Conservation (phyloP, 2,797 vertebrate genomes). For the Chrysocyon brachyurus region DNA sequence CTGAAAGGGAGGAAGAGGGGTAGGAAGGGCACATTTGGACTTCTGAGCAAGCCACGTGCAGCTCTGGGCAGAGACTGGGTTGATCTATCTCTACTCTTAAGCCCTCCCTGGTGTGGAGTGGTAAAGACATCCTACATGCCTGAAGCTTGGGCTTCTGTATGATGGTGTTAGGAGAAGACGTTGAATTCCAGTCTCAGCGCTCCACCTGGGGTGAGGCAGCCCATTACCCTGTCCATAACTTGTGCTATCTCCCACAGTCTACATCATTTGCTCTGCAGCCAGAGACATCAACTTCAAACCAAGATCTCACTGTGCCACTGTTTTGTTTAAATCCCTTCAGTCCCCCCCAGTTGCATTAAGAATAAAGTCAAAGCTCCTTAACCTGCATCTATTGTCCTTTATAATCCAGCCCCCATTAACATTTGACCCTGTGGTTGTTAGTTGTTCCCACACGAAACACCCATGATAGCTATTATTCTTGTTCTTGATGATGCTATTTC, state of each 20-base stretch:
- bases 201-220: background rate
- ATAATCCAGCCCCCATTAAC: background rate
- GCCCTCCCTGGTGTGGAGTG: background rate
- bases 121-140: background rate
- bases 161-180: background rate
- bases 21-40: background rate
- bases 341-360: background rate
- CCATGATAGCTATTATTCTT: background rate
- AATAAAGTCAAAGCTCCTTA: background rate
- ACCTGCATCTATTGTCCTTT: background rate
- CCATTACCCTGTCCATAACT: background rate
- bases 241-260: background rate
- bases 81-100: background rate
- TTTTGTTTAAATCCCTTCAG: background rate
- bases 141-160: background rate
- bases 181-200: background rate
- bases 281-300: background rate
- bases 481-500: background rate
- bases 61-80: background rate
- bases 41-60: background rate
- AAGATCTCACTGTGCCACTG: background rate
- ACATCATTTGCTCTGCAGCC: too few relatives aligned
- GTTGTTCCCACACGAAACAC: background rate
- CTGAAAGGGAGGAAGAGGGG: background rate
- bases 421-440: background rate